Base-by-base conservation (phyloP, 2,113 vertebrate genomes). In the Tragelaphus strepsiceros region DNA sequence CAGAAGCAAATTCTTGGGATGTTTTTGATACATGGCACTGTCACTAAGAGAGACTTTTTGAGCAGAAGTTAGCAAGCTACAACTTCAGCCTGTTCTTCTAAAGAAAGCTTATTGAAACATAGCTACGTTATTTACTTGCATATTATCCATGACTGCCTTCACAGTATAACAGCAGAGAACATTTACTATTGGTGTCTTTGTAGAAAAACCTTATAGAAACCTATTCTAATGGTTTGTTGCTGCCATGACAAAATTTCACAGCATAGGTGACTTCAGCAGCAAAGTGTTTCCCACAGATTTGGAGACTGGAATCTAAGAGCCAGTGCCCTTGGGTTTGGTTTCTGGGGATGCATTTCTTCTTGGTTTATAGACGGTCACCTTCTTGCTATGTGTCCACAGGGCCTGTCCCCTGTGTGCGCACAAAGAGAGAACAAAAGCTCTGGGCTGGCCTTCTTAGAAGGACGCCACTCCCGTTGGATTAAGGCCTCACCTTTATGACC, bases 391-490 rank as follows among this genome's bases (percentile, higher is more conserved):
- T 51, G 26, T 3, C 2, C 24, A 35, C 10, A 2, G 30, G 77
- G 11, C 26, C 71, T 78, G 64, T 71, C 49, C 28, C 32, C 7
- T 39, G 15, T 28, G 49, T 6, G 19, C 1, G 1, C 10, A 51
- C 3, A 17, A 53, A 7, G 3, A 10, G 19, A 17, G 39, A 9
- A 30, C 51, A 24, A 56, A 35, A 7, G 13, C 35, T 78, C 13
- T 62, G 12, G 46, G 54, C 22, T 46, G 67, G 8, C 16, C 49
- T 17, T 28, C 9, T 51, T 22, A 24, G 28, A 54, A 26, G 24
- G 8, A 4, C 0, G 0, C 6, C 6, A 32, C 17, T 28, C 22
- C 14, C 24, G 2, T 19, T 9, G 7, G 67, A 54, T 59, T 30
- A 32, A 5, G 53, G 2, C 43, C 22, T 84, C 7, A 77, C 28